phyloP scores from a whole-genome alignment of 2,888 invertebrate species.

The Drosophila picticornis region DNA sequence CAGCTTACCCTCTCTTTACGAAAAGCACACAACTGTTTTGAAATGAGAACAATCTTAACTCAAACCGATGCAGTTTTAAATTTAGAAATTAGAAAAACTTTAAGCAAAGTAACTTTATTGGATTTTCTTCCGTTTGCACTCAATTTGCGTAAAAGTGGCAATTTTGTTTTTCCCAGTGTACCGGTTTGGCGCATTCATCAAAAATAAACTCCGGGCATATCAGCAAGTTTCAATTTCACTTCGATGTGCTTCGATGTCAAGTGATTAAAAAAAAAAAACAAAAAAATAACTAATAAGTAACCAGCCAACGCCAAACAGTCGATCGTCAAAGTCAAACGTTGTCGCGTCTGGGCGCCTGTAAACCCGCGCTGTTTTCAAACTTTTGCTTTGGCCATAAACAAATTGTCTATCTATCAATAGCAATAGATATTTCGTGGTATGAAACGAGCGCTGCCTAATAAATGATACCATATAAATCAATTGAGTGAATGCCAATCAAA shows the following conservation, averaged over 20 bases:
- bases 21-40: background rate
- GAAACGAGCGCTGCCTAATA: constrained; percentile 64
- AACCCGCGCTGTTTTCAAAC: constrained; percentile 17
- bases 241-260: constrained; percentile 30
- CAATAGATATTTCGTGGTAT: constrained; percentile 29
- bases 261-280: constrained; percentile 38
- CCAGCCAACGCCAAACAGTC: constrained; percentile 22
- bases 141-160: background rate
- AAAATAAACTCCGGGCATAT: constrained; percentile 44
- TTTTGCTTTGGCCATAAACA: constrained; percentile 56
- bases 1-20: background rate
- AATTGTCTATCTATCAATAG: constrained; percentile 66
- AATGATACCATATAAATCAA: constrained; percentile 77
- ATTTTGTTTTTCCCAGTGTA: constrained; percentile 8
- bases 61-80: background rate
- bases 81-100: background rate
- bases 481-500: constrained; percentile 79
- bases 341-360: constrained; percentile 22
- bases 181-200: constrained; percentile 45
- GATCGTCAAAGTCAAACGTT: constrained; percentile 41
- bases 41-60: background rate
- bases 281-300: background rate
- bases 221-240: constrained; percentile 45
- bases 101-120: background rate
- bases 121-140: background rate